A percentile compares a stretch with the other conserved stretches of the same genome.
phyloP scores from a whole-genome alignment of 1,140 invertebrate species.

The Megathymus violae region DNA sequence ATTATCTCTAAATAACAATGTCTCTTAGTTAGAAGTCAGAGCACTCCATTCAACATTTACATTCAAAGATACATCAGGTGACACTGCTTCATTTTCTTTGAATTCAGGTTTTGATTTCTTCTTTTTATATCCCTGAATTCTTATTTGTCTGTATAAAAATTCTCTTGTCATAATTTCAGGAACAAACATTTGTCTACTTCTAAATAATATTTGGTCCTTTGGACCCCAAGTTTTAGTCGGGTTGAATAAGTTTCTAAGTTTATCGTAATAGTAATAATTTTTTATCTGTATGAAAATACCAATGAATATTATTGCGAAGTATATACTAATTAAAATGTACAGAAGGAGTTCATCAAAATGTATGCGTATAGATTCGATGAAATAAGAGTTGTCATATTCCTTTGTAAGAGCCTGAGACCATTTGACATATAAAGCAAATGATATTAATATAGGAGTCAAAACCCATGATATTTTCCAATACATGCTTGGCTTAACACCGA shows the following conservation, averaged over 20 bases:
- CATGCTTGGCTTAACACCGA: constrained; percentile 68
- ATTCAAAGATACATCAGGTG: constrained; percentile 29
- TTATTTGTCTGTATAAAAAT: constrained; percentile 74
- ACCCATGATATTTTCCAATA: constrained; percentile 70
- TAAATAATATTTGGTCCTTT: constrained; percentile 55
- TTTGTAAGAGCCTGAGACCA: constrained; percentile 36
- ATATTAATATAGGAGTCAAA: constrained; percentile 55
- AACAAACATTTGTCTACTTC: constrained; percentile 75
- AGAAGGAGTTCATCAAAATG: constrained; percentile 47
- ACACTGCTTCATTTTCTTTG: constrained; percentile 23
- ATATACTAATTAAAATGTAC: constrained; percentile 51
- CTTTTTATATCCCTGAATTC: constrained; percentile 59
- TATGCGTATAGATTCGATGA: constrained; percentile 42
- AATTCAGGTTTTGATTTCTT: constrained; percentile 8
- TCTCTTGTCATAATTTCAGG: constrained; percentile 78
- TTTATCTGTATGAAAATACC: constrained; percentile 51
- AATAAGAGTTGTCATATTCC: constrained; percentile 45
- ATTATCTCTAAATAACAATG: no score
- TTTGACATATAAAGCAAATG: constrained; percentile 48
- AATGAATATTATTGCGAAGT: constrained; percentile 51
- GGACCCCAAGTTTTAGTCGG: constrained; percentile 64
- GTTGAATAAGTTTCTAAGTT: constrained; percentile 43
- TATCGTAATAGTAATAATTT: constrained; percentile 38
- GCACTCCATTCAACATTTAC: constrained; percentile 58
- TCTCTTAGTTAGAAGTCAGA: constrained; percentile 56